Evolutionary conservation across 1,140 invertebrate genomes (phyloP), one percentile per base, ranked within the genome.

Genomic region (Drosophila kohkoa): DNA sequence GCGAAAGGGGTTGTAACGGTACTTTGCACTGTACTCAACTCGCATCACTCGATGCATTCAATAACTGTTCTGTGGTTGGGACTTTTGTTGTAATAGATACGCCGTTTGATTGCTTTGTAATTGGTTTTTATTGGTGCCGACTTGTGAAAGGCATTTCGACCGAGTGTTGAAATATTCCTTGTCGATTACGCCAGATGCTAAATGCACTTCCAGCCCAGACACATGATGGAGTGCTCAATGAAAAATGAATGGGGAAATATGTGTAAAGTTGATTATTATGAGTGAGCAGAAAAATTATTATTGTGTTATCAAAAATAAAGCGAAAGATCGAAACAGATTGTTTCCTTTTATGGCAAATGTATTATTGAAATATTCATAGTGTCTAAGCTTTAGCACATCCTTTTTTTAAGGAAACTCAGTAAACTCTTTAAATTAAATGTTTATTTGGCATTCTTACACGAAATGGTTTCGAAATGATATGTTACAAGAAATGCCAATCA

Each of bases 101-200:
- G 57, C 41, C 54, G 51, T 73, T 85, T 77, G 77, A 85, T 83
- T 73, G 81, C 43, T 51, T 49, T 83, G 77, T 83, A 85, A 83
- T 85, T 85, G 80, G 43, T 82, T 82, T 82, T 82, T 79, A 82
- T 82, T 67, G 57, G 48, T 54, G 38, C 57, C 7, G n/a, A 72
- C 30, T 52, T 49, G 41, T 13, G 35, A 67, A 69, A 16, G 20
- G 30, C 25, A 25, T 38, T 57, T 51, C 49, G 8, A 25, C 38
- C 32, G 11, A 28, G 57, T 43, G 54, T 32, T 41, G 3, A 41
- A 8, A 32, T 30, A 10, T 69, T 16, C 1, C 28, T 32, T 32
- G 6, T 62, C 15, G 41, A 46, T 46, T 46, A 15, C 15, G 6
- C 30, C 13, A 10, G 32, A 1, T 35, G 8, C 16, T 52, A 54